A percentile compares a stretch with the other conserved stretches of the same genome.
Evolutionary conservation across 1,140 invertebrate species (phyloP).

Genomic region (Polypedilum pembai): DNA sequence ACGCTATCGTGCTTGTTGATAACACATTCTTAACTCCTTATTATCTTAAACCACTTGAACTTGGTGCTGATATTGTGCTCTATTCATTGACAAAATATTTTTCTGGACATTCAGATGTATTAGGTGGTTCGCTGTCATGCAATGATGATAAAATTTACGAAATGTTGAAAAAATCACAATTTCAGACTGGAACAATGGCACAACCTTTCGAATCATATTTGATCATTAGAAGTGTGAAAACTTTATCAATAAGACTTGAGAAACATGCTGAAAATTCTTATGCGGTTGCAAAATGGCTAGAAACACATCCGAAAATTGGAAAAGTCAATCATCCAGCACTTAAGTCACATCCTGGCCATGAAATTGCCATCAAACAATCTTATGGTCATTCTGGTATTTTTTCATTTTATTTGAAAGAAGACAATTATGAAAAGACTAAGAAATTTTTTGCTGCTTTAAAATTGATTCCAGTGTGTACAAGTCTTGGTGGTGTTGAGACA

Average conservation of each 20-base stretch:
- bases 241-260: slow-evolving; percentile 67
- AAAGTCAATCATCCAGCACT: slow-evolving; percentile 72
- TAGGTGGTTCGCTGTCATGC: slow-evolving; percentile 68
- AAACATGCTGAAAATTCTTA: slow-evolving; percentile 70
- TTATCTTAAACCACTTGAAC: slow-evolving; percentile 67
- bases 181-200: slow-evolving; percentile 63
- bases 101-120: slow-evolving; percentile 78
- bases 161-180: slow-evolving; percentile 60
- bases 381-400: not conserved
- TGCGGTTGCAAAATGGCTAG: slow-evolving; percentile 65
- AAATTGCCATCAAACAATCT: too few relatives aligned
- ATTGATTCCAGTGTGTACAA: too few relatives aligned
- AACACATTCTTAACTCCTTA: slow-evolving; percentile 80
- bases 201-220: slow-evolving; percentile 75
- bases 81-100: slow-evolving; percentile 83
- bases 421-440: not conserved
- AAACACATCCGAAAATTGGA: slow-evolving; percentile 57
- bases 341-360: slow-evolving; percentile 75
- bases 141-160: slow-evolving; percentile 54
- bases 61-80: slow-evolving; percentile 70
- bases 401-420: not conserved
- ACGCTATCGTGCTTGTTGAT: slow-evolving; percentile 64
- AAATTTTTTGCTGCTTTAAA: too few relatives aligned
- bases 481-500: too few relatives aligned
- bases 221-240: slow-evolving; percentile 71